Percentiles rank a stretch among this genome's conserved stretches.
These are phyloP conservation scores for Tragelaphus strepsiceros DNA, from an alignment of 2,113 vertebrate species.

Conservation along the genomic window DNA sequence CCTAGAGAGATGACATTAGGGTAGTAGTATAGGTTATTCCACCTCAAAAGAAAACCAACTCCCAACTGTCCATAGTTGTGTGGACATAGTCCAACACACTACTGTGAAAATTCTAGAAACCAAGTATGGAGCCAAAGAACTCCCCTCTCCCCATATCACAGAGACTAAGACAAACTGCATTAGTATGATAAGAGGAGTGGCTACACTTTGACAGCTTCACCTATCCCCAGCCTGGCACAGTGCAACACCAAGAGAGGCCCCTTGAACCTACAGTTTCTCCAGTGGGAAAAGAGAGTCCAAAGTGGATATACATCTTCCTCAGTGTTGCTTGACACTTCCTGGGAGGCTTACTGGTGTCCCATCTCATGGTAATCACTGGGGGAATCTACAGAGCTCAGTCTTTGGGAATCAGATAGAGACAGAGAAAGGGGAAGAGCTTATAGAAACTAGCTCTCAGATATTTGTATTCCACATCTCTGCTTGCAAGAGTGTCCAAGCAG, in stretches of 20 bases:
- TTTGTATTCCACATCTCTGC: neutral
- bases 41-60: neutral
- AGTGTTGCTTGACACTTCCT: neutral
- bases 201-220: neutral
- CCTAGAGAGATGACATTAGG: neutral
- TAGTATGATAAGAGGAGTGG: neutral
- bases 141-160: neutral
- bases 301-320: neutral
- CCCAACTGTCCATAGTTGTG: neutral
- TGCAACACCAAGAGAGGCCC: neutral
- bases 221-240: neutral
- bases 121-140: neutral
- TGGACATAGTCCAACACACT: neutral
- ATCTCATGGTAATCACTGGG: neutral
- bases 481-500: neutral
- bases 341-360: neutral
- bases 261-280: neutral
- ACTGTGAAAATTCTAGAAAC: neutral
- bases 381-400: neutral
- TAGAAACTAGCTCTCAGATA: neutral
- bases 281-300: neutral
- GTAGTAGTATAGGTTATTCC: neutral
- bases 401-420: neutral
- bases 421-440: neutral
- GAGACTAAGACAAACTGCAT: neutral